phyloP scores from a whole-genome alignment of 1,140 invertebrate genomes.

The Diorhabda sublineata region DNA sequence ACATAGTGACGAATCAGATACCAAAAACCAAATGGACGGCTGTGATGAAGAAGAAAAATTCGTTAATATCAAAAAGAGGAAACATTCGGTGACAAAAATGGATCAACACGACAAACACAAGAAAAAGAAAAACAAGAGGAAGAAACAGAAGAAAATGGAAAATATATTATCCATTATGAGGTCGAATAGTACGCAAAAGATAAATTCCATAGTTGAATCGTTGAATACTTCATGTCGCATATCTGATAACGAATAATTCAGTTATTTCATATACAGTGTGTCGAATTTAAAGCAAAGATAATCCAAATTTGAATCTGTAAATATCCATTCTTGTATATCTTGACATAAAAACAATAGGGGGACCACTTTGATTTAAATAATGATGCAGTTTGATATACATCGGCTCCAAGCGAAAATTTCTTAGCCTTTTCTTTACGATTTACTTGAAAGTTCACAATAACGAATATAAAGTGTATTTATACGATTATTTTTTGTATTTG shows the following conservation, averaged over 20 bases:
- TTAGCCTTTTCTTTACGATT: no score
- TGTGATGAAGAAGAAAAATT: constrained; percentile 25
- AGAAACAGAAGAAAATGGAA: constrained; percentile 29
- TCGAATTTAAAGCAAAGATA: no score
- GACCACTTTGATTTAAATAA: no score
- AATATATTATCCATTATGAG: constrained; percentile 34
- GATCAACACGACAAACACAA: constrained; percentile 27
- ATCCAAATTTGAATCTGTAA: no score
- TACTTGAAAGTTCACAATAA: no score
- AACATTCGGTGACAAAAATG: constrained; percentile 17
- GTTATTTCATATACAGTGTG: no score
- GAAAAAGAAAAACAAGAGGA: constrained; percentile 30
- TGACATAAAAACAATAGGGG: no score
- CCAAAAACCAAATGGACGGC: constrained; percentile 17
- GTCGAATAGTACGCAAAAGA: constrained; percentile 33
- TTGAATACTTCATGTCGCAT: constrained; percentile 39
- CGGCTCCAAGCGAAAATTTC: no score
- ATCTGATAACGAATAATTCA: constrained; percentile 32
- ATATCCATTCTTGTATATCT: no score
- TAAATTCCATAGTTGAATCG: constrained; percentile 36
- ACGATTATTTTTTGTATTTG: no score
- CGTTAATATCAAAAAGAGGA: constrained; percentile 25
- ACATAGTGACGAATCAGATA: constrained; percentile 15
- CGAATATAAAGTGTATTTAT: no score
- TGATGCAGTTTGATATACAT: no score